Base-by-base conservation (phyloP, 2,888 invertebrate genomes). In the Frankliniella fusca region DNA sequence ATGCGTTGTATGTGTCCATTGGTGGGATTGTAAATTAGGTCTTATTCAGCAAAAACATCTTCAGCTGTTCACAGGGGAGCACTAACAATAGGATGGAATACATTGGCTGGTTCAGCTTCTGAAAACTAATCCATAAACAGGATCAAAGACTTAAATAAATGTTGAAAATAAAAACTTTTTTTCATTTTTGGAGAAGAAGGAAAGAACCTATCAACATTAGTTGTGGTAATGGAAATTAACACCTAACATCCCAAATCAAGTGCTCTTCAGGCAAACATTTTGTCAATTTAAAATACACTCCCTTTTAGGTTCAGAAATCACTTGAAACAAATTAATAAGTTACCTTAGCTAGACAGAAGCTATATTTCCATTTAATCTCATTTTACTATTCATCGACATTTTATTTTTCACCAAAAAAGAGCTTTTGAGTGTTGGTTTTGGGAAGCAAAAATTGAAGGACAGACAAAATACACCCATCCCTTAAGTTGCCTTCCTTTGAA, bases 131-230 rank as follows among this genome's bases (percentile, higher is more conserved):
- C 50, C 38, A 82, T 27, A 80, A 49, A 80, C 20, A 38, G 28
- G 48, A 23, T 12, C 15, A 12, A 48, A 38, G 27, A 80, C 38
- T 49, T 80, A n/a, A n/a, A n/a, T n/a, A n/a, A n/a, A n/a, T 28
- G 38, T 48, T 20, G 10, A 80, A 82, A 82, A 82, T 82, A 80
- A 76, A 70, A 27, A 80, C 65, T 82, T 65, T 82, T 48, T 76
- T 82, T 82, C 76, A 80, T 80, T 79, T 79, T 2, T n/a, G n/a
- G n/a, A n/a, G n/a, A 80, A 5, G 38, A 38, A 38, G 5, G 38
- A 38, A 38, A 38, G 5, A 38, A 38, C 38, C 38, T 38, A 2
- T 38, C 38, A 38, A 38, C 38, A 38, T 38, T 38, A 3, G 38
- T 38, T 38, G 5, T 38, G 38, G 61, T 61, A 61, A 61, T 38